A percentile compares a stretch with the other conserved stretches of the same genome.
phyloP scores from a whole-genome alignment of 2,888 invertebrate genomes.

The Pharmacophagus antenor region DNA sequence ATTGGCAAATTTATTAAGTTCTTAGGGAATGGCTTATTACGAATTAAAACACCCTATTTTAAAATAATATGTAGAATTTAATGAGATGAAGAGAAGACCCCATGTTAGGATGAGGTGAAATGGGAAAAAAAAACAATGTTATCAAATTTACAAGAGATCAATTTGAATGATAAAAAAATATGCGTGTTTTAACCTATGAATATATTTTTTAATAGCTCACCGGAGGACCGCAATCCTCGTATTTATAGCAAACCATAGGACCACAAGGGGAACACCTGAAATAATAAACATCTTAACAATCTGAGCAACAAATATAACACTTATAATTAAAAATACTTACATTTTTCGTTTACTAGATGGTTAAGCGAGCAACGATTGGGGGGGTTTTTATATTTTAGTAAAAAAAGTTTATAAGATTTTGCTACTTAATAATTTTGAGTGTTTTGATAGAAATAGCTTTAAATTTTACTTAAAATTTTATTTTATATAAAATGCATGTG shows the following conservation, averaged over 20 bases:
- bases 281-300: slow-evolving; percentile 27
- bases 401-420: slow-evolving; percentile 29
- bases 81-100: too few species aligned
- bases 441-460: slow-evolving; percentile 33
- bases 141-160: too few species aligned
- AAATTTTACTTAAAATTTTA: slow-evolving; percentile 46
- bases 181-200: too few species aligned
- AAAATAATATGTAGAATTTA: too few species aligned
- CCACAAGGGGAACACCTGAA: slow-evolving; percentile 74
- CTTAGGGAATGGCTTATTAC: too few species aligned
- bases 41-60: too few species aligned
- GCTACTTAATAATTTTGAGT: slow-evolving; percentile 37
- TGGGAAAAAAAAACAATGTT: too few species aligned
- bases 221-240: slow-evolving; percentile 75
- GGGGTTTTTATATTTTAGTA: slow-evolving; percentile 37
- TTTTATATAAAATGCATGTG: slow-evolving; percentile 53
- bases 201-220: slow-evolving; percentile 57
- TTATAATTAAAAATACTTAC: slow-evolving; percentile 31
- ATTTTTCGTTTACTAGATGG: slow-evolving; percentile 30
- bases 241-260: slow-evolving; percentile 76
- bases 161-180: too few species aligned
- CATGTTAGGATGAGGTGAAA: too few species aligned
- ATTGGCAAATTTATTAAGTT: too few species aligned
- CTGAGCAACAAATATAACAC: not conserved
- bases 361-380: slow-evolving; percentile 33